These are phyloP conservation scores for Pygathrix nemaeus DNA, from an alignment of 2,113 vertebrate species.

Conservation along the genomic window DNA sequence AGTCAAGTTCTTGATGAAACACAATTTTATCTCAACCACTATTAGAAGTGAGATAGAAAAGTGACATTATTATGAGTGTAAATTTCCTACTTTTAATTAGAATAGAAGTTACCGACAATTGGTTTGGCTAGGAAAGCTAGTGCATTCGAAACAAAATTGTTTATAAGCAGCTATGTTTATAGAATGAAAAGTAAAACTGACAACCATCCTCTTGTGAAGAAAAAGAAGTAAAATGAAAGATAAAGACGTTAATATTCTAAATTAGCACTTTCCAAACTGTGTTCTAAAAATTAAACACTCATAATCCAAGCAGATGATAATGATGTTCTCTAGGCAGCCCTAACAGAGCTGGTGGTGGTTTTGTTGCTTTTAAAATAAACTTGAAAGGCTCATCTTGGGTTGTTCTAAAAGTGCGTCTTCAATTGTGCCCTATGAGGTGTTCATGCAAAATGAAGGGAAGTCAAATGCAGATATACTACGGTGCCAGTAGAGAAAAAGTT, in stretches of 20 bases:
- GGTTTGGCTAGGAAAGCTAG: neutral
- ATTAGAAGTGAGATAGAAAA: neutral
- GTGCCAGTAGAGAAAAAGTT: constrained; percentile 44
- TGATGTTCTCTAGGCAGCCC: neutral
- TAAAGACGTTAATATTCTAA: constrained; percentile 30
- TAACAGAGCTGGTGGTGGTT: neutral
- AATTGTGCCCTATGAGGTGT: neutral
- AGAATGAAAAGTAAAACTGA: constrained; percentile 43
- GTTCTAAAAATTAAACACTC: neutral
- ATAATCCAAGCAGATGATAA: neutral
- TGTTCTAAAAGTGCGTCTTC: neutral
- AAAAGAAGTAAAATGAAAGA: neutral
- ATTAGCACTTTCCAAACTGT: constrained; percentile 10
- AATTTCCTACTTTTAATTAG: constrained; percentile 25
- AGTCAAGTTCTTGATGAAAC: neutral
- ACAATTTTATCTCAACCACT: neutral
- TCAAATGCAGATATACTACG: neutral
- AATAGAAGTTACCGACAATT: neutral
- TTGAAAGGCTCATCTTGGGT: neutral
- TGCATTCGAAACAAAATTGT: constrained; percentile 48
- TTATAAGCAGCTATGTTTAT: constrained; percentile 23
- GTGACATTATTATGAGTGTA: neutral
- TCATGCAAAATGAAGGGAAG: neutral
- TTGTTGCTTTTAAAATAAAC: neutral
- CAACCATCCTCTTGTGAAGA: no score